phyloP scores from a whole-genome alignment of 1,140 invertebrate genomes.

The Aphaenogaster ashmeadi region DNA sequence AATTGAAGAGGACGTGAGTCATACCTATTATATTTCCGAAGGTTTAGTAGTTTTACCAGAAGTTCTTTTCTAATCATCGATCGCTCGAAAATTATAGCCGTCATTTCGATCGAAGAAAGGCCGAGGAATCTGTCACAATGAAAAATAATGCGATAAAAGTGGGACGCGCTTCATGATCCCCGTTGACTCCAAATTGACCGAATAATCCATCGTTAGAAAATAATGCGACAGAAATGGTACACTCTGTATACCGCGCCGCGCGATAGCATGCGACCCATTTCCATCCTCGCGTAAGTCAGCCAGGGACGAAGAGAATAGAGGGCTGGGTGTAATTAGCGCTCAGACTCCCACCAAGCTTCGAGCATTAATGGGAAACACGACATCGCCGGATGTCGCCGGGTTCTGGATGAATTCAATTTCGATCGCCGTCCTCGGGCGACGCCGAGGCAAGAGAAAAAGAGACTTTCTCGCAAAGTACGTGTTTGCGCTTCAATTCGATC shows the following conservation, averaged over 20 bases:
- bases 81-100: not conserved
- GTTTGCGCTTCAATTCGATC: constrained; percentile 22
- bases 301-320: constrained; percentile 32
- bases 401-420: constrained; percentile 34
- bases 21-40: not conserved
- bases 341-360: constrained; percentile 15
- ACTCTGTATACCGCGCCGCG: not conserved
- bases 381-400: not conserved
- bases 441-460: not conserved
- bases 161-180: not conserved
- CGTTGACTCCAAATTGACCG: constrained; percentile 7
- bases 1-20: not conserved
- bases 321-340: constrained; percentile 50
- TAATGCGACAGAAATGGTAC: constrained; percentile 42
- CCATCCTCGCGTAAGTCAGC: constrained; percentile 56
- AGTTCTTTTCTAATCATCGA: not conserved
- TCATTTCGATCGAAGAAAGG: not conserved
- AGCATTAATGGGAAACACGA: constrained; percentile 37
- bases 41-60: not conserved
- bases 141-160: constrained; percentile 33
- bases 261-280: constrained; percentile 48
- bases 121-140: not conserved
- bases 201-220: constrained; percentile 38
- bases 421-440: not conserved
- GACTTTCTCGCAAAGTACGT: not conserved